phyloP scores from a whole-genome alignment of 2,113 vertebrate genomes.

The Sclerurus mexicanus region DNA sequence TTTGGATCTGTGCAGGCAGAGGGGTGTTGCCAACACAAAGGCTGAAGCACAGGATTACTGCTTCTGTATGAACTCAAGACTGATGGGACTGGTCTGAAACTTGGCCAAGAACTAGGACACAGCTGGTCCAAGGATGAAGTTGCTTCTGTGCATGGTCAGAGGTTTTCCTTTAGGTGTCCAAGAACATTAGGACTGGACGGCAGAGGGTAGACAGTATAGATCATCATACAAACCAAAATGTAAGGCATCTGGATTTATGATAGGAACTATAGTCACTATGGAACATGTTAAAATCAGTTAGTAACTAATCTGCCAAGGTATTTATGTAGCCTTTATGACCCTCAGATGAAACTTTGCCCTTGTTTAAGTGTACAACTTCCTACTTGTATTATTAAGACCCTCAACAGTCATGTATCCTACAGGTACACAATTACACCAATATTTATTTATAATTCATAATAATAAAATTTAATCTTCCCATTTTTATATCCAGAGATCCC shows the following conservation, averaged over 20 bases:
- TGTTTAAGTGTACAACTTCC: background rate
- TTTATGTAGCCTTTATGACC: background rate
- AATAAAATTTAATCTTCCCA: background rate
- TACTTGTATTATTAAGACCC: background rate
- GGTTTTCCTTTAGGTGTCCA: background rate
- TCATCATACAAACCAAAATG: background rate
- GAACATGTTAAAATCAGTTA: background rate
- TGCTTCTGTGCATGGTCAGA: background rate
- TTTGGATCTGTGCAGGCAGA: background rate
- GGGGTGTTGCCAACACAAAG: accelerated
- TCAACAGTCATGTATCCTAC: background rate
- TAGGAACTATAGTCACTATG: background rate
- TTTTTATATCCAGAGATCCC: background rate
- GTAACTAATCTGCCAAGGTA: background rate
- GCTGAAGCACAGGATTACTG: background rate
- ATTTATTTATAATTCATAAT: background rate
- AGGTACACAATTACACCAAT: background rate
- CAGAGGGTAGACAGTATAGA: background rate
- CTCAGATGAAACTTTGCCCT: background rate
- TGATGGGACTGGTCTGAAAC: background rate
- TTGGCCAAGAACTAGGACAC: background rate
- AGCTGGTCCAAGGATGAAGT: background rate
- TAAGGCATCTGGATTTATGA: background rate
- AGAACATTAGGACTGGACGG: background rate
- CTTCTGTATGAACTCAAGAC: background rate